Base-by-base conservation (phyloP, 2,113 vertebrate species). In the Terrapene triunguis region DNA sequence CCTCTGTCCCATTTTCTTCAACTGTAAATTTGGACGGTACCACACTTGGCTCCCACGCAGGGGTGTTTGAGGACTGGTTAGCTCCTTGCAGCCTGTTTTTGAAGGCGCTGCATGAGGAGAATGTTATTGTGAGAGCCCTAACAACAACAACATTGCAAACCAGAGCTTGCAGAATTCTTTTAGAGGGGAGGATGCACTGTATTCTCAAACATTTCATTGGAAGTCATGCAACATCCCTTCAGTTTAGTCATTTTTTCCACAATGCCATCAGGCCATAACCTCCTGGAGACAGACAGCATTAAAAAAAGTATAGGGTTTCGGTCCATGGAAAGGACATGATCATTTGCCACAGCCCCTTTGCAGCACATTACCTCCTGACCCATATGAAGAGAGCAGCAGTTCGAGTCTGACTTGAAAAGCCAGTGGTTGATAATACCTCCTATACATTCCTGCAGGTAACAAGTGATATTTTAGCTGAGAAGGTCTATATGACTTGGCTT, bases 381-480 rank as follows among this genome's bases (percentile, higher is more conserved):
- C 95, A 82, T 95, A 96, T 92, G 90, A 90, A 91, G 93, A 93
- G 69, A 96, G 86, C 97, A 97, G 94, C 44, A 4, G 0, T 92
- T 95, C 24, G 54, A 92, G 83, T 79, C 93, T 93, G 90, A 93
- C 94, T 96, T 95, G 96, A 94, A 96, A 95, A 96, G 89, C 88
- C 27, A 92, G 82, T 95, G 86, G 92, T 81, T 96, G 94, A 79
- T 95, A 96, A 96, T 55, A 78, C 83, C 96, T 72, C 90, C 91
- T 84, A 92, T 83, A 94, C 91, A 97, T 96, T 97, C 97, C 97
- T 98, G 95, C 92, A 98, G 95, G 96, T 97, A 98, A 96, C 97
- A 95, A 95, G 95, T 95, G 95, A 95, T 97, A 97, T 96, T 97
- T 84, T 97, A 97, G 89, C 94, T 91, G 94, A 92, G 96, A 92